A percentile compares a stretch with the other conserved stretches of the same genome.
phyloP scores from a whole-genome alignment of 2,888 invertebrate species.

The Mesorhabditis spiculigera region DNA sequence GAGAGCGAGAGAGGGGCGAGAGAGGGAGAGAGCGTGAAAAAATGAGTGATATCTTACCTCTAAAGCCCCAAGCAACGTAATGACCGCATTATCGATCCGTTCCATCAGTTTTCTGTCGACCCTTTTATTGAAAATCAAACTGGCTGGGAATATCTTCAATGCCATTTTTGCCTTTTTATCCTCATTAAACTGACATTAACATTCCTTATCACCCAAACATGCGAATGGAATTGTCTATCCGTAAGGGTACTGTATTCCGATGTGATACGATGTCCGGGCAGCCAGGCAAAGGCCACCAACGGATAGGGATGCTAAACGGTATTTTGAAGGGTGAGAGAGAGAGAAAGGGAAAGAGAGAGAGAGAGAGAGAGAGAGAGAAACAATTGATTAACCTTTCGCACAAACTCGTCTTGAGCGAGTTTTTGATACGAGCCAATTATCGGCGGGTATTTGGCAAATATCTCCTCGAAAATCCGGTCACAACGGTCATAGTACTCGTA shows the following conservation, averaged over 20 bases:
- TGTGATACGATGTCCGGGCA: background rate
- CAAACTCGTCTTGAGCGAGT: background rate
- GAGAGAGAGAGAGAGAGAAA: background rate
- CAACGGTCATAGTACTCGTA: background rate
- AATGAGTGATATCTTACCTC: background rate
- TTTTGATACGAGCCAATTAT: slow-evolving; percentile 1
- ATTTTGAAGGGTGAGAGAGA: background rate
- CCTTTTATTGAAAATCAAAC: background rate
- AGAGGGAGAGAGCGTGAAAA: too few species aligned
- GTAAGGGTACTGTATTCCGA: background rate
- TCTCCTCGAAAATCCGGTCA: background rate
- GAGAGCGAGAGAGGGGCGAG: too few species aligned
- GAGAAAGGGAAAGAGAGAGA: background rate
- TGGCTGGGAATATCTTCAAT: slow-evolving; percentile 2
- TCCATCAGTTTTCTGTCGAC: background rate
- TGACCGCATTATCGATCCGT: slow-evolving; percentile 2
- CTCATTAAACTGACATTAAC: background rate
- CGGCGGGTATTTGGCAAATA: slow-evolving; percentile 2
- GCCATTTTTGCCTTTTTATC: background rate
- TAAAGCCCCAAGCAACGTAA: background rate
- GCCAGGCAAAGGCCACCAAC: background rate
- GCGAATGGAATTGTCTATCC: background rate
- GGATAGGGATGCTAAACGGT: background rate
- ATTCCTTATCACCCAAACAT: slow-evolving; percentile 2
- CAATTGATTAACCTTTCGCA: background rate